Evolutionary conservation across 2,797 vertebrate genomes (phyloP).

Genomic region (Phataginus tricuspis): DNA sequence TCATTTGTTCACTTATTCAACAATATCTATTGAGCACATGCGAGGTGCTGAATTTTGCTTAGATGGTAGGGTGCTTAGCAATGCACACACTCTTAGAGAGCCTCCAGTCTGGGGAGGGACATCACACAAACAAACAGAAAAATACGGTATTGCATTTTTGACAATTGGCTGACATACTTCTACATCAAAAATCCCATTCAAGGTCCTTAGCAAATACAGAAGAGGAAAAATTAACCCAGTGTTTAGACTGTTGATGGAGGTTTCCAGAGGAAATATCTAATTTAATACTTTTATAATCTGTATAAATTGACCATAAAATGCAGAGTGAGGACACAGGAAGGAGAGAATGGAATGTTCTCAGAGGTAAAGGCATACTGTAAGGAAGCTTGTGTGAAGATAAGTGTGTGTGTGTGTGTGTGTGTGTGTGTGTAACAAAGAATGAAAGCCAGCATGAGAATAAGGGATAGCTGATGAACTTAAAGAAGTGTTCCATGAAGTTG

Average conservation of each 20-base stretch:
- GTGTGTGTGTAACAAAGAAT: not conserved
- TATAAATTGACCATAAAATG: not conserved
- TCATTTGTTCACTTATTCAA: not conserved
- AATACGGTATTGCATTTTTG: not conserved
- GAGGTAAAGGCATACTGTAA: not conserved
- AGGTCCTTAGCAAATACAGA: not conserved
- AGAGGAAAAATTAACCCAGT: not conserved
- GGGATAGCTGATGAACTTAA: not conserved
- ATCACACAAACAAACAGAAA: not conserved
- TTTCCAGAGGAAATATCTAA: not conserved
- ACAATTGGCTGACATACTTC: not conserved
- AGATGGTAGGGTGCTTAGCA: accelerated
- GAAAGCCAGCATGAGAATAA: not conserved
- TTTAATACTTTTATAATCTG: not conserved
- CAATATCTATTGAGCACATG: not conserved
- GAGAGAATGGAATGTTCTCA: not conserved
- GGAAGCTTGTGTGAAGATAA: not conserved
- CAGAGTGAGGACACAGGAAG: not conserved
- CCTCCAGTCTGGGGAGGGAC: accelerated
- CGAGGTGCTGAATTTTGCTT: not conserved
- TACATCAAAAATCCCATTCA: not conserved
- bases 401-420: not conserved
- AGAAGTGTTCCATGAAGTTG: not conserved
- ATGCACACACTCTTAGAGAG: not conserved
- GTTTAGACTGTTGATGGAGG: not conserved